Percentiles rank a stretch among this genome's conserved stretches.
Conservation (phyloP, 2,113 vertebrate genomes). For the Onychorhynchus coronatus region DNA sequence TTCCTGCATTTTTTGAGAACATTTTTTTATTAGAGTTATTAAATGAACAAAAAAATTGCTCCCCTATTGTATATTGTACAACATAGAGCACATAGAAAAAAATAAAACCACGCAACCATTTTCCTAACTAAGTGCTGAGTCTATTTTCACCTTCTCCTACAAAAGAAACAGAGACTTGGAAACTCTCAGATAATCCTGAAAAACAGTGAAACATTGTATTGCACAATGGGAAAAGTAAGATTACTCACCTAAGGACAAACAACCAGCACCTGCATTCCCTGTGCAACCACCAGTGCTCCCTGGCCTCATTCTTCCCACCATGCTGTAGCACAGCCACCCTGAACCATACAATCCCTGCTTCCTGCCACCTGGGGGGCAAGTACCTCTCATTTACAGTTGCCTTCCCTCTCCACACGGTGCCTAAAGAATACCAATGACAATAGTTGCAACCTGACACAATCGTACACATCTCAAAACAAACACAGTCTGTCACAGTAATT, state of each 20-base stretch:
- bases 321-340: neutral
- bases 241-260: neutral
- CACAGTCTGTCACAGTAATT: neutral
- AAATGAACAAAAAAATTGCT: neutral
- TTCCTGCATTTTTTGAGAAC: neutral
- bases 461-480: neutral
- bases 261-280: neutral
- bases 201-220: neutral
- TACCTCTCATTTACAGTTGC: neutral
- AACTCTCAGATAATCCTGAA: neutral
- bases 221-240: neutral
- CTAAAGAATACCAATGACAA: neutral
- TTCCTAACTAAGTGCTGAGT: neutral
- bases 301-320: too few species aligned
- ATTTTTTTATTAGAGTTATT: neutral
- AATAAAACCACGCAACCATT: neutral
- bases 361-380: neutral
- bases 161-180: neutral
- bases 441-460: neutral
- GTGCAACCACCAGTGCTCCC: neutral
- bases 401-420: neutral
- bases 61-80: neutral
- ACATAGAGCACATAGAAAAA: neutral
- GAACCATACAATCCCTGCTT: too few species aligned
- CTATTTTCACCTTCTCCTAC: neutral